These are phyloP conservation scores for Andrena dorsata DNA, from an alignment of 2,888 invertebrate species.

Conservation along the genomic window DNA sequence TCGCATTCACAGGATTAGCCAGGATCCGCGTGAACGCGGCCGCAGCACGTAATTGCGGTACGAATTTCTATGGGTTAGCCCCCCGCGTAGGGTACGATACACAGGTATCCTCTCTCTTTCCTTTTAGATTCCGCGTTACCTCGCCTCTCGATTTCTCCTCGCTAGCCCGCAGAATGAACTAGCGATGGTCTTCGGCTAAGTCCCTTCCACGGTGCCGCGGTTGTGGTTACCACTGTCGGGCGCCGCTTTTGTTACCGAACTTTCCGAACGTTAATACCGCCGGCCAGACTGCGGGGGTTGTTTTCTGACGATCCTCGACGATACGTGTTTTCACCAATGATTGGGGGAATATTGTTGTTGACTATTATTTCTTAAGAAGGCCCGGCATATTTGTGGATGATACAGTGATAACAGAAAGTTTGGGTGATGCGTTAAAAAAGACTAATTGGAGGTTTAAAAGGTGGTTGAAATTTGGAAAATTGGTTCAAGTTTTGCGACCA, in stretches of 20 bases:
- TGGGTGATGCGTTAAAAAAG: too few species aligned
- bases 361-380: neutral
- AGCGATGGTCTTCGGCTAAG: constrained; percentile 56
- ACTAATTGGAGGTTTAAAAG: too few species aligned
- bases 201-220: constrained; percentile 45
- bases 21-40: constrained; percentile 79
- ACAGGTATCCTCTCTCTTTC: constrained; percentile 66
- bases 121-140: constrained; percentile 57
- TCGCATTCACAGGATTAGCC: constrained; percentile 83
- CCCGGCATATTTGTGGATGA: too few species aligned
- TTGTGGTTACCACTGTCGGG: constrained; percentile 45
- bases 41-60: constrained; percentile 81
- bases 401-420: too few species aligned
- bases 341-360: neutral
- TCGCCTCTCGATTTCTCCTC: constrained; percentile 57
- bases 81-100: constrained; percentile 63
- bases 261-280: constrained; percentile 41
- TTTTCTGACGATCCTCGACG: neutral
- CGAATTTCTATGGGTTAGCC: constrained; percentile 79
- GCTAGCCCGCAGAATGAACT: constrained; percentile 61
- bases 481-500: too few species aligned
- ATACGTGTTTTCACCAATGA: neutral
- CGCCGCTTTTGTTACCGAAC: constrained; percentile 53
- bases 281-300: constrained; percentile 16
- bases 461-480: too few species aligned